Percentiles rank a stretch among this genome's conserved stretches.
Conservation (phyloP, 2,888 invertebrate genomes). For the Dascillus cervinus region DNA sequence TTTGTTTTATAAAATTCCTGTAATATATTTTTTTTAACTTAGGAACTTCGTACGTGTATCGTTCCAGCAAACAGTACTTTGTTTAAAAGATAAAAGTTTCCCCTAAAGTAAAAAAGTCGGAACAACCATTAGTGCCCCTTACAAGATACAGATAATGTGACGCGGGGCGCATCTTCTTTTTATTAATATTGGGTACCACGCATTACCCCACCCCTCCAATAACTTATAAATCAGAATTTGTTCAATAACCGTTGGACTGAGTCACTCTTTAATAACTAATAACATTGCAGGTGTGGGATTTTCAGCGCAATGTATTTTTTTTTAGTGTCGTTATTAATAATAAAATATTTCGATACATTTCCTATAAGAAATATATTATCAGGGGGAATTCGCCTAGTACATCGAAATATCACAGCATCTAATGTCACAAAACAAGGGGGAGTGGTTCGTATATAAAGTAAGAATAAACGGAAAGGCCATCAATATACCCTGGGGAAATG, state of each 20-base stretch:
- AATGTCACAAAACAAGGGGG: too few relatives aligned
- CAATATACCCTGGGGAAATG: constrained; percentile 9
- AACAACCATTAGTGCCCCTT: constrained; percentile 18
- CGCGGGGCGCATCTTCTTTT: constrained; percentile 10
- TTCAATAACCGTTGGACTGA: constrained; percentile 9
- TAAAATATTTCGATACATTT: too few relatives aligned
- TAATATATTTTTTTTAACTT: too few relatives aligned
- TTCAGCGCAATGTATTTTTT: too few relatives aligned
- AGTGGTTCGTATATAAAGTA: constrained; percentile 13
- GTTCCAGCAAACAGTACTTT: constrained; percentile 12
- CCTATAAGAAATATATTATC: too few relatives aligned
- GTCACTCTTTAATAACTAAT: constrained; percentile 5
- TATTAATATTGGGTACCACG: constrained; percentile 11
- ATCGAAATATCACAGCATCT: too few relatives aligned
- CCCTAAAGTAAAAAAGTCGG: constrained; percentile 18
- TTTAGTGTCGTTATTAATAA: too few relatives aligned
- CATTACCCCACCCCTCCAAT: constrained; percentile 7
- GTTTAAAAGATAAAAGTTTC: constrained; percentile 13
- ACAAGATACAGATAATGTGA: constrained; percentile 11
- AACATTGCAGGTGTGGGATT: constrained; percentile 14
- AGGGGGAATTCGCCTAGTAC: too few relatives aligned
- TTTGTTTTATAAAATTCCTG: too few relatives aligned
- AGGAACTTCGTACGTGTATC: too few relatives aligned
- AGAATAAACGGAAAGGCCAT: constrained; percentile 7
- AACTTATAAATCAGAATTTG: constrained; percentile 12